Evolutionary conservation across 2,113 vertebrate species (phyloP).

Genomic region (Zosterops lateralis): DNA sequence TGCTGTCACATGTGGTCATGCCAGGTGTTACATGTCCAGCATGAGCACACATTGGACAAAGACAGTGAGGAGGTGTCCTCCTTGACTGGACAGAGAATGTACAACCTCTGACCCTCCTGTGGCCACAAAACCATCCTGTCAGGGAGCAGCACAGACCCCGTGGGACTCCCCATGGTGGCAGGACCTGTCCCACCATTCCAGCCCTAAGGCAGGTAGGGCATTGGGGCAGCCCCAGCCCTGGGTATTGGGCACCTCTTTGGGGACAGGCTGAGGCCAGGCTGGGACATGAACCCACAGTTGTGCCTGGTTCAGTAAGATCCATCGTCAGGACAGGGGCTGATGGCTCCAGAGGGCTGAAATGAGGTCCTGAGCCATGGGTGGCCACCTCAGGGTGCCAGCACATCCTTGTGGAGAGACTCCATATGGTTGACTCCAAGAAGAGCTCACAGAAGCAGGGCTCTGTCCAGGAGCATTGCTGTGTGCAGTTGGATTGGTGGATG

Average conservation of each 20-base stretch:
- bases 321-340: fast-evolving
- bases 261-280: neutral
- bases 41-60: neutral
- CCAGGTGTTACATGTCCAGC: neutral
- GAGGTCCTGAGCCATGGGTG: neutral
- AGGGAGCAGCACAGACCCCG: neutral
- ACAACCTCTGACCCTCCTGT: neutral
- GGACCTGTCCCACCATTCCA: neutral
- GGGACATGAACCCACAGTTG: neutral
- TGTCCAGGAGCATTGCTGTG: neutral
- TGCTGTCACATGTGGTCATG: neutral
- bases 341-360: neutral
- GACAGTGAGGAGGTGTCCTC: neutral
- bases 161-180: neutral
- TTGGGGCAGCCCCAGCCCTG: neutral
- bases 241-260: neutral
- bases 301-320: neutral
- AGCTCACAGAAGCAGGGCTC: neutral
- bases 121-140: neutral
- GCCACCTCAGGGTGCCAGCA: neutral
- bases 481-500: neutral
- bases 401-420: neutral
- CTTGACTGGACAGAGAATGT: neutral
- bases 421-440: neutral
- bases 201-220: neutral